These are phyloP conservation scores for Helicoverpa armigera DNA, from an alignment of 1,140 invertebrate species.

Conservation along the genomic window DNA sequence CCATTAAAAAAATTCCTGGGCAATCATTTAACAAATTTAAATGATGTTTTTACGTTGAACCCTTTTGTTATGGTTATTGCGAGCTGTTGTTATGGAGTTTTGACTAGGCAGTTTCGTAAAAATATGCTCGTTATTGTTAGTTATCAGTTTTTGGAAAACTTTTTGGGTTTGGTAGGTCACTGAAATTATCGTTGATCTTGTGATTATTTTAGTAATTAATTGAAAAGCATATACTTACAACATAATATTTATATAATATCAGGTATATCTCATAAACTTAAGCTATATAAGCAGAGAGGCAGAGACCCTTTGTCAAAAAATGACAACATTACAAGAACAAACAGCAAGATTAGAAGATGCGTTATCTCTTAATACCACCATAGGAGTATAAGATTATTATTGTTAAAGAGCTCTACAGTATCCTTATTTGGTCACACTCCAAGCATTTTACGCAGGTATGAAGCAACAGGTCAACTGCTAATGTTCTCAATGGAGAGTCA, in stretches of 20 bases:
- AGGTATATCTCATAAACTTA: too few species aligned
- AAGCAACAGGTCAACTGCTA: neutral
- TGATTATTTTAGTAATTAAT: too few species aligned
- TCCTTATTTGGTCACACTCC: neutral
- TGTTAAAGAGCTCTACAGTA: neutral
- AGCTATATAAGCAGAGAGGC: too few species aligned
- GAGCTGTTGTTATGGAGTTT: neutral
- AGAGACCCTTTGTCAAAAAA: too few species aligned
- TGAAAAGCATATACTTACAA: too few species aligned
- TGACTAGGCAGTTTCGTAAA: neutral
- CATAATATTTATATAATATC: too few species aligned
- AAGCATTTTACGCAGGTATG: neutral
- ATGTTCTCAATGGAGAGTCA: neutral
- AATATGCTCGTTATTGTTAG: neutral
- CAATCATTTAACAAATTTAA: conserved; percentile 6
- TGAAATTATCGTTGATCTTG: too few species aligned
- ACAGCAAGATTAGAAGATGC: too few species aligned
- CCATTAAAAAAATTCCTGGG: conserved; percentile 14
- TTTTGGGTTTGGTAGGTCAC: too few species aligned
- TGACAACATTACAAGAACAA: too few species aligned
- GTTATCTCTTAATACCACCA: too few species aligned
- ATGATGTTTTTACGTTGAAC: neutral
- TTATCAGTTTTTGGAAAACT: too few species aligned
- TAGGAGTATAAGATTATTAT: neutral
- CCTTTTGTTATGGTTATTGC: conserved; percentile 21